A percentile compares a stretch with the other conserved stretches of the same genome.
phyloP scores from a whole-genome alignment of 2,888 invertebrate species.

The Chloroclysta siterata region DNA sequence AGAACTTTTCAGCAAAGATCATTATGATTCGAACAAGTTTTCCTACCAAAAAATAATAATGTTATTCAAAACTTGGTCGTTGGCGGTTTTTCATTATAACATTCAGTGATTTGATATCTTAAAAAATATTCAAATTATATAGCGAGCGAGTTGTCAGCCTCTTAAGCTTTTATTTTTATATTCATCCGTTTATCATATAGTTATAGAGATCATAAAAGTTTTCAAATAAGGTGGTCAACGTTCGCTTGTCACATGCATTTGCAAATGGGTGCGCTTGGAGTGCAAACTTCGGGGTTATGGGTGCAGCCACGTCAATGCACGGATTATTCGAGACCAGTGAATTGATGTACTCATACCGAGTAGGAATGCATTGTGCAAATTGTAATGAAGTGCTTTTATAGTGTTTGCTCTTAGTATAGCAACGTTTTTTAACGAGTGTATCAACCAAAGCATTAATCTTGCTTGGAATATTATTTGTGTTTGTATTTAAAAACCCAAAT shows the following conservation, averaged over 20 bases:
- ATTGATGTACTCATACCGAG: slow-evolving; percentile 31
- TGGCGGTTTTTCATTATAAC: no score
- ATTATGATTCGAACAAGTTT: no score
- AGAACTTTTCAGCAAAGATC: no score
- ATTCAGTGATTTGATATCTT: no score
- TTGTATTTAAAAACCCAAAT: no score
- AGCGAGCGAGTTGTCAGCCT: no score
- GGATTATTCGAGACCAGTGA: slow-evolving; percentile 73
- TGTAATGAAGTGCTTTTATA: background rate
- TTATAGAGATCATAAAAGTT: slow-evolving; percentile 47
- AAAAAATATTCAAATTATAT: no score
- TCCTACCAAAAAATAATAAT: no score
- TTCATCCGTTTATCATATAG: slow-evolving; percentile 44
- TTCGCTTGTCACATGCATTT: slow-evolving; percentile 48
- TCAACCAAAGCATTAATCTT: no score
- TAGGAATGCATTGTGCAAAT: slow-evolving; percentile 25
- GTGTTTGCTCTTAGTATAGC: background rate
- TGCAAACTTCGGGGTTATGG: slow-evolving; percentile 65
- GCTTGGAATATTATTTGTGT: background rate
- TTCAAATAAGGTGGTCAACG: slow-evolving; percentile 50
- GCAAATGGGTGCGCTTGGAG: slow-evolving; percentile 59
- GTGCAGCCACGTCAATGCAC: slow-evolving; percentile 74
- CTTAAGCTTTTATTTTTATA: slow-evolving; percentile 34
- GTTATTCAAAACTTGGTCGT: no score
- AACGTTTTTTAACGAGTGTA: background rate